phyloP scores from a whole-genome alignment of 2,113 vertebrate genomes.

The Aleadryas rufinucha region DNA sequence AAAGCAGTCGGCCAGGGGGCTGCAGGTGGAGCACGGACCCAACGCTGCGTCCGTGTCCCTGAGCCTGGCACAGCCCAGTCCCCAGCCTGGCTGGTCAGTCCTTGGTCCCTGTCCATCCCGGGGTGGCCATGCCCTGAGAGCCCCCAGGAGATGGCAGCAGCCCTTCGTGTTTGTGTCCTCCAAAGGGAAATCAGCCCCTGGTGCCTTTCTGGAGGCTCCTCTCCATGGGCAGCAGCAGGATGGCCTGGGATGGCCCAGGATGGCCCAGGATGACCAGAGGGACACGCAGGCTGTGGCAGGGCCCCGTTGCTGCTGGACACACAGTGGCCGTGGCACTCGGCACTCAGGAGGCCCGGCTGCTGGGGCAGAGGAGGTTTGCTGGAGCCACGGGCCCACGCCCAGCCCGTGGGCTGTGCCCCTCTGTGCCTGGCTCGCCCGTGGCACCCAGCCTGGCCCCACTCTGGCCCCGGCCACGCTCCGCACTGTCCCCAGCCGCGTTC shows the following conservation, averaged over 20 bases:
- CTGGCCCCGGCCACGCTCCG: neutral
- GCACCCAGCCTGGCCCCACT: neutral
- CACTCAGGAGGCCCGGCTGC: neutral
- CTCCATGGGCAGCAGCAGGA: neutral
- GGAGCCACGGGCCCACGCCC: rapidly evolving
- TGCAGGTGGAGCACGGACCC: neutral
- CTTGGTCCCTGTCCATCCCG: rapidly evolving
- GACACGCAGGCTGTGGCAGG: neutral
- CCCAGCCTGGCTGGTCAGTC: rapidly evolving
- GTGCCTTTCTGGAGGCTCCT: neutral
- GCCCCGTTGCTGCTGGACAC: neutral
- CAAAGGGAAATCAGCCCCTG: neutral
- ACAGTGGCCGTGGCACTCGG: rapidly evolving
- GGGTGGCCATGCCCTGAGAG: neutral
- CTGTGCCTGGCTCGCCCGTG: rapidly evolving
- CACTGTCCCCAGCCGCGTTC: neutral
- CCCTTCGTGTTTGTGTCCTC: neutral
- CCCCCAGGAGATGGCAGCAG: neutral
- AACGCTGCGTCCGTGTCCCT: rapidly evolving
- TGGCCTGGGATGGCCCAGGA: neutral
- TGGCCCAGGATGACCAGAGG: no score
- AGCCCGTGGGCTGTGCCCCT: rapidly evolving
- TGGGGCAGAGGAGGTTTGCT: neutral
- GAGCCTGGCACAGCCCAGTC: neutral
- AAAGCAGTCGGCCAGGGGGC: rapidly evolving